phyloP scores from a whole-genome alignment of 2,888 invertebrate species.

The Malachius bipustulatus region DNA sequence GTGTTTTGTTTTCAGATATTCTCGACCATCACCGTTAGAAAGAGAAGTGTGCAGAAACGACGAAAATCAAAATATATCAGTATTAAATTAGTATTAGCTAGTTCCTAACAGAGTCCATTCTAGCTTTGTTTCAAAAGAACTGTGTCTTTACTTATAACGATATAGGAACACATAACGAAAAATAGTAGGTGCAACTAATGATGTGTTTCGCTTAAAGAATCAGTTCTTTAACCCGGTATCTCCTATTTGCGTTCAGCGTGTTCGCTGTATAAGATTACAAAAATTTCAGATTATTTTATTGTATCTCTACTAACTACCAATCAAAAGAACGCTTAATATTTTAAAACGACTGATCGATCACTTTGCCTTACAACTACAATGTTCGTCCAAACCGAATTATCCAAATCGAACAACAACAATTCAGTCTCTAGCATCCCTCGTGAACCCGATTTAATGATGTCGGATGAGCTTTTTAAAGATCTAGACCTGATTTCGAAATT shows the following conservation, averaged over 20 bases:
- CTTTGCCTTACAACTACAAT: slow-evolving; percentile 26
- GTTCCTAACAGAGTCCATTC: slow-evolving; percentile 26
- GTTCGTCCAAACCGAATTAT: slow-evolving; percentile 35
- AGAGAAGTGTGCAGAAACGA: slow-evolving; percentile 18
- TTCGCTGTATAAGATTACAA: no score
- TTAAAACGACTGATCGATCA: slow-evolving; percentile 9
- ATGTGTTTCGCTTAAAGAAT: no score
- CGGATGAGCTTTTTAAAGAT: slow-evolving; percentile 31
- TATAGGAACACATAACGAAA: no score
- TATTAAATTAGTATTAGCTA: slow-evolving; percentile 30
- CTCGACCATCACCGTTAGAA: slow-evolving; percentile 14
- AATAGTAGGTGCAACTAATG: no score
- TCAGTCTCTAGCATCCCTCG: slow-evolving; percentile 22
- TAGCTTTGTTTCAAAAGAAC: no score
- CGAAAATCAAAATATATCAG: slow-evolving; percentile 23
- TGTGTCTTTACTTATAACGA: slow-evolving; percentile 12
- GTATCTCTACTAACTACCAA: no score
- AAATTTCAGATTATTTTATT: no score
- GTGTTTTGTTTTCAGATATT: slow-evolving; percentile 22
- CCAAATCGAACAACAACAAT: slow-evolving; percentile 32
- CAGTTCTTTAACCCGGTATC: no score
- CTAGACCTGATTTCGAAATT: slow-evolving; percentile 41
- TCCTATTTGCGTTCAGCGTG: no score
- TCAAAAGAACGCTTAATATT: slow-evolving; percentile 5
- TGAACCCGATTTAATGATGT: slow-evolving; percentile 18